A percentile compares a stretch with the other conserved stretches of the same genome.
Conservation (phyloP, 2,888 invertebrate genomes). For the Lysandra bellargus region DNA sequence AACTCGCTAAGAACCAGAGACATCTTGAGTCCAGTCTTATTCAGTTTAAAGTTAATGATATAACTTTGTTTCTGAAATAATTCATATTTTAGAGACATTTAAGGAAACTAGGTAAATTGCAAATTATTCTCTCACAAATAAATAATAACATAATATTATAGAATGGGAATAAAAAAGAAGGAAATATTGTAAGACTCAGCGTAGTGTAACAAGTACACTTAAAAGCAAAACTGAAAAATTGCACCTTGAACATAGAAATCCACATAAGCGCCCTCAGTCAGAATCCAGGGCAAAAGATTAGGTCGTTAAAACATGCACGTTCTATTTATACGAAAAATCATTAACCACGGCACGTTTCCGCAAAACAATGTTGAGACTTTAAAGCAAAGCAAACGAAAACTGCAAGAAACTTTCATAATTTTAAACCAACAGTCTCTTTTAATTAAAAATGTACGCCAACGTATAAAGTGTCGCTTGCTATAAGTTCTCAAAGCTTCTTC, state of each 20-base stretch:
- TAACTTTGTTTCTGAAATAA: not conserved
- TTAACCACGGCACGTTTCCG: not conserved
- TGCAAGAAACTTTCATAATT: conserved; percentile 20
- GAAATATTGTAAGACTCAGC: not conserved
- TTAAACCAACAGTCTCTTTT: conserved; percentile 19
- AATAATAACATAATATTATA: not conserved
- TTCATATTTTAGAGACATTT: not conserved
- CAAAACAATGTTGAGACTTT: not conserved
- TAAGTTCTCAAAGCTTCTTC: conserved; percentile 14
- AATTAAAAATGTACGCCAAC: conserved; percentile 21
- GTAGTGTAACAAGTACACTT: not conserved
- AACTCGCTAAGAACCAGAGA: conserved; percentile 20
- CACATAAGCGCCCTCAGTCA: not conserved
- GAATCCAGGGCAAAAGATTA: conserved; percentile 14
- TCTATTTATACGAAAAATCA: conserved; percentile 5
- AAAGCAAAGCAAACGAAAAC: conserved; percentile 23
- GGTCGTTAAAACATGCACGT: conserved; percentile 11
- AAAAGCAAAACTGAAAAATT: not conserved
- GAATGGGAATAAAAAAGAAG: not conserved
- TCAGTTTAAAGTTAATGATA: conserved; percentile 3
- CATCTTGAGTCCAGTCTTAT: conserved; percentile 16
- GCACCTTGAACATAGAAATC: conserved; percentile 8
- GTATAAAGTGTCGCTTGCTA: not conserved
- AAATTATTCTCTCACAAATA: not conserved
- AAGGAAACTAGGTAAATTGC: not conserved